A percentile compares a stretch with the other conserved stretches of the same genome.
phyloP scores from a whole-genome alignment of 2,888 invertebrate genomes.

The Agonum fuliginosum region DNA sequence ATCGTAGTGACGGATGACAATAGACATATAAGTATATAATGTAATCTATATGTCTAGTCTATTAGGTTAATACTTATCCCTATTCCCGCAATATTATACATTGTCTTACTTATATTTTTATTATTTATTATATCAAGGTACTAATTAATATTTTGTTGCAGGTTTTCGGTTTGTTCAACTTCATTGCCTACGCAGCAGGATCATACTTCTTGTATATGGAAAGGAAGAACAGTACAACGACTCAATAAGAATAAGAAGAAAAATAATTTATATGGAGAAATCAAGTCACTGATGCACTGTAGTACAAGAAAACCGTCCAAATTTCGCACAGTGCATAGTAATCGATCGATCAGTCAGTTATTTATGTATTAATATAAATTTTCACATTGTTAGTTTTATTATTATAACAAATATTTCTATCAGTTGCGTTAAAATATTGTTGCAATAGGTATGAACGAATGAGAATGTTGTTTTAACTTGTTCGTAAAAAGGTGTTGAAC shows the following conservation, averaged over 20 bases:
- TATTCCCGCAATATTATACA: no score
- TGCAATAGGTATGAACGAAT: neutral
- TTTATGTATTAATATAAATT: slow-evolving; percentile 28
- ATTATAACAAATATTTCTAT: slow-evolving; percentile 38
- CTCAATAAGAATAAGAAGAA: slow-evolving; percentile 61
- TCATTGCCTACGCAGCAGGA: slow-evolving; percentile 85
- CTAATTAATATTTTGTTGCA: slow-evolving; percentile 74
- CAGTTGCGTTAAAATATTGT: slow-evolving; percentile 9
- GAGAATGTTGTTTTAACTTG: neutral
- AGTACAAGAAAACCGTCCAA: slow-evolving; percentile 54
- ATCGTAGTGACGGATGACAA: no score
- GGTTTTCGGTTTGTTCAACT: slow-evolving; percentile 89
- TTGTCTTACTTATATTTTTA: no score
- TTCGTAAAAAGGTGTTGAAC: no score
- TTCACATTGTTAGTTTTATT: slow-evolving; percentile 17
- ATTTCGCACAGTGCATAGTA: slow-evolving; percentile 50
- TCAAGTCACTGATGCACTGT: slow-evolving; percentile 53
- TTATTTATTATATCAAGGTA: no score
- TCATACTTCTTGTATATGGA: slow-evolving; percentile 85
- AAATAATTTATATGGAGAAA: slow-evolving; percentile 8
- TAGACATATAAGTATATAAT: no score
- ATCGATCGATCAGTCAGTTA: neutral
- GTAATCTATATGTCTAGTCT: no score
- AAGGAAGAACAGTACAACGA: slow-evolving; percentile 76
- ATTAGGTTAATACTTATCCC: no score